Evolutionary conservation across 2,888 invertebrate genomes (phyloP), one percentile per base, ranked within the genome.

Genomic region (Ochropacha duplaris): DNA sequence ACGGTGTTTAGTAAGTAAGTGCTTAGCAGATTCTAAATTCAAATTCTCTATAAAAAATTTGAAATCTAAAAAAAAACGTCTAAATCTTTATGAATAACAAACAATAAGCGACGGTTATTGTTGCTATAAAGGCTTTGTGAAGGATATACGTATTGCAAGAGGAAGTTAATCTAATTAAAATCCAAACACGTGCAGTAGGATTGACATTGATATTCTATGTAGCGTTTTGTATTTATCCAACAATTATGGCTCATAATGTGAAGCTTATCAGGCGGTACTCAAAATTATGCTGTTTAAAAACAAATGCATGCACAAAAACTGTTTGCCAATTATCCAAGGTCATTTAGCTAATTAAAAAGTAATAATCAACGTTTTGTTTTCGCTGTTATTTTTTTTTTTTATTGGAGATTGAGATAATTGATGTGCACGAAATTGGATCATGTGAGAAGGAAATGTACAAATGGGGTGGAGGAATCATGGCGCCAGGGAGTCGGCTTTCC

Each of bases 101-200:
- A n/a, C n/a, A n/a, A n/a, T n/a, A n/a, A 44, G 44, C 9, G 44
- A 19, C 44, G 44, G n/a, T 31, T 31, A 31, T 5, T 6, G 9
- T 44, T 44, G 19, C 16, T n/a, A 39, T 39, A 9, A 44, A 44
- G 19, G 44, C 16, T 44, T 6, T 2, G 19, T 3, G 19, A 4
- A 1, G 4, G 1, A 12, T 28, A 8, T 44, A 44, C 44, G n/a
- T n/a, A n/a, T 44, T 44, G 2, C 19, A n/a, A 52, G 31, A 31
- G 31, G 31, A 16, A 52, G 51, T 52, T 52, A 52, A 52, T 52
- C 31, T 31, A 52, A 52, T 52, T 52, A 78, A 72, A 79, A 78
- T 59, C 80, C 61, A 68, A 66, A 74, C 79, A 78, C 81, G 78
- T 76, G 67, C 71, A 56, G 28, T 50, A 60, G 56, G 60, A 61